phyloP scores from a whole-genome alignment of 2,888 invertebrate species.

The Dione vanillae region DNA sequence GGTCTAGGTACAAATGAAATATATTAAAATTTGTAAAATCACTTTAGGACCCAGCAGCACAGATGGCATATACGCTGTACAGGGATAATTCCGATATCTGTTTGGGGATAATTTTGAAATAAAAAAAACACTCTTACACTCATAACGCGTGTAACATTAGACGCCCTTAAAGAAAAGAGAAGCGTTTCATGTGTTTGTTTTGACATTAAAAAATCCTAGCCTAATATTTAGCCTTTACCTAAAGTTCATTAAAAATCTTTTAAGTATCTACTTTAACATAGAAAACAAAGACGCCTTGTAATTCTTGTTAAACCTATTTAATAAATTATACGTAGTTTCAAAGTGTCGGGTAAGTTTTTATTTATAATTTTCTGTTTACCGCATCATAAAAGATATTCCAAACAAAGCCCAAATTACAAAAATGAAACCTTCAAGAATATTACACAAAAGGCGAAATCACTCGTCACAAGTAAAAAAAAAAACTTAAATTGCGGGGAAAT shows the following conservation, averaged over 20 bases:
- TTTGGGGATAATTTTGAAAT: too few species aligned
- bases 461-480: constrained; percentile 38
- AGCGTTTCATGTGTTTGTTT: too few species aligned
- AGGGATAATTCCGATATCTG: too few species aligned
- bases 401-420: constrained; percentile 40
- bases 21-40: not conserved
- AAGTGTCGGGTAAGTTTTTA: not conserved
- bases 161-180: not conserved
- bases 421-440: constrained; percentile 27
- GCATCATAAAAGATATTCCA: constrained; percentile 48
- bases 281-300: not conserved
- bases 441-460: constrained; percentile 33
- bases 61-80: too few species aligned
- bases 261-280: not conserved
- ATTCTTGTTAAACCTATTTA: not conserved
- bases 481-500: constrained; percentile 30
- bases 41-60: too few species aligned
- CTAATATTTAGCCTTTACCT: not conserved
- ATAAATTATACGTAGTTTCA: not conserved
- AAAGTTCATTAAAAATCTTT: constrained; percentile 1
- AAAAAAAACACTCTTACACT: too few species aligned
- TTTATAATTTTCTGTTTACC: constrained; percentile 1
- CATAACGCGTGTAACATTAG: not conserved
- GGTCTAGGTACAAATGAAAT: not conserved
- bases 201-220: too few species aligned